Base-by-base conservation (phyloP, 2,113 vertebrate genomes). In the Equus przewalskii region DNA sequence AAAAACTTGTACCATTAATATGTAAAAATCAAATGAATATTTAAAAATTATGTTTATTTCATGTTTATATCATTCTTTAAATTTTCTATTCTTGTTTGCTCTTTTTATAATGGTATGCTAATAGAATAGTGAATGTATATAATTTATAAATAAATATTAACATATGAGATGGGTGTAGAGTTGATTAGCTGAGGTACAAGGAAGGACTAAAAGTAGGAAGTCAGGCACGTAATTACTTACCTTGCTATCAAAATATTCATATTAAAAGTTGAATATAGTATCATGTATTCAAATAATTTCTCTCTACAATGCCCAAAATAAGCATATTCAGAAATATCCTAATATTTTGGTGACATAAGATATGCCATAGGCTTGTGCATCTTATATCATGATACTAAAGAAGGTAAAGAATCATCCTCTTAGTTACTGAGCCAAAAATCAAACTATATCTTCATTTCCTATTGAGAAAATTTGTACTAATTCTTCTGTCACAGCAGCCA, bases 391-490 rank as follows among this genome's bases (percentile, higher is more conserved):
- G 2, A 24, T 49, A 36, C 9, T 72, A 28, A 84, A 46, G 2
- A 75, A 73, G 62, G 84, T 54, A 70, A 54, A 64, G 26, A 44
- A 49, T 0, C n/a, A 86, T 22, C 4, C 15, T 97, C 19, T 60
- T 94, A 73, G 44, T 81, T 84, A 70, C 10, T 70, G 36, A 89
- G 10, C 30, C 85, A 89, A 28, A 64, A 92, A 76, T 69, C 13
- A 96, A 94, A 72, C 2, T 6, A 28, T 70, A n/a, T 60, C 12
- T 64, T 94, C 6, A 28, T 91, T 96, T 96, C n/a, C 9, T 89
- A 91, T 36, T 96, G 51, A 87, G 6, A 89, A 86, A 97, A 92
- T 84, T 67, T 73, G 41, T 11, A 54, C 16, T 58, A 46, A 69
- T n/a, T 36, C 81, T 97, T 70, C 30, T 67, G 4, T 72, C 84